Base-by-base conservation (phyloP, 2,797 vertebrate genomes). In the Catamblyrhynchus diadema region DNA sequence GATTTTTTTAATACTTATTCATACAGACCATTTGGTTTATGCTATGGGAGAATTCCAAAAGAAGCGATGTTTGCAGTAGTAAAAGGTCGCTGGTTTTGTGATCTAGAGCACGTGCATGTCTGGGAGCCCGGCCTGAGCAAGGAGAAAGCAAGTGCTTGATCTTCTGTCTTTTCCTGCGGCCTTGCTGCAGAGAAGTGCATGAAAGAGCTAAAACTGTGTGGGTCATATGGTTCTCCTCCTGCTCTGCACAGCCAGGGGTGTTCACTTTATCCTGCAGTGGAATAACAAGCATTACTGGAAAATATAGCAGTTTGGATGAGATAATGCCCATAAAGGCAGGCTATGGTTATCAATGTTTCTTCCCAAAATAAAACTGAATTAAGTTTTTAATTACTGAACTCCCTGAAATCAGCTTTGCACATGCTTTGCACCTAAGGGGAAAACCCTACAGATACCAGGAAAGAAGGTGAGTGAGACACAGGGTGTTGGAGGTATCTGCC, bases 281-380 rank as follows among this genome's bases (percentile, higher is more conserved):
- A 82, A 72, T 78, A 92, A 86, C 69, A 89, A 92, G 21, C 72
- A 37, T 64, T 86, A 88, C 83, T 72, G 85, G 59, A 88, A 95
- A 82, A 78, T 61, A 69, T 0, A 78, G 72, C 47, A 74, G 12
- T 78, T 71, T 32, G 75, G 86, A 74, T 95, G 92, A 88, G 86
- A 89, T 93, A 93, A 78, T 91, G 66, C 47, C 33, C 48, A 32
- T 78, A 92, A 91, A 79, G 61, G 50, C 77, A 75, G 59, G 50
- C 44, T 94, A 9, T 28, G 28, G 39, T 45, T 62, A 57, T 86
- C 51, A 72, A 5, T 0, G 0, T 87, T 91, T 86, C 61, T 74
- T 89, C 65, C 51, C 19, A 48, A 79, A 90, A 88, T 91, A 91
- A 93, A 80, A 44, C 72, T 51, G n/a, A 74, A 71, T 57, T 37